Evolutionary conservation across 2,113 vertebrate species (phyloP), one percentile per base, ranked within the genome.

Genomic region (Dunckerocampus dactyliophorus): DNA sequence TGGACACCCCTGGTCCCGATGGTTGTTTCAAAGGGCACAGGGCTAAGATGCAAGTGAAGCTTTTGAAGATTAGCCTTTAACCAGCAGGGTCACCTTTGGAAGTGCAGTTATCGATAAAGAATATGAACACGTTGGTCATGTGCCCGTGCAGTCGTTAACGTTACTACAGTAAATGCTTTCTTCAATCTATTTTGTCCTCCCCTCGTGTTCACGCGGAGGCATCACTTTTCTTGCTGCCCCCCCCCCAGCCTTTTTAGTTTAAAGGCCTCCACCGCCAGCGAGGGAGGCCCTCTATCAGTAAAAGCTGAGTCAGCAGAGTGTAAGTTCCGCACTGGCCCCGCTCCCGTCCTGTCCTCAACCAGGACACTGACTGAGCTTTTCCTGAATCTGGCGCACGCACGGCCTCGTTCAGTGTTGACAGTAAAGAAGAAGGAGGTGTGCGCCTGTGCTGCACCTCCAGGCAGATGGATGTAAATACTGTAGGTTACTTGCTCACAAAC

Each of bases 351-450:
- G 72, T 75, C 69, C 73, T 60, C 49, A 61, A 68, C 45, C n/a
- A 19, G 55, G 62, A 81, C 83, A 81, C 83, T 86, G 82, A 88
- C 83, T 65, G 88, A 83, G 82, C 47, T 81, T 84, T 77, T 19
- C 51, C 24, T n/a, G 63, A 67, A 63, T 62, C 22, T 66, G 59
- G 62, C 52, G 54, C 67, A 47, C 15, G 14, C 47, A 58, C 47
- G 24, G 39, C 48, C 61, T 68, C n/a, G 20, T 21, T 20, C 19
- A 21, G 4, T 56, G 1, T 39, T 8, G 9, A 22, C 19, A 12
- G 2, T 19, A 14, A 10, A 48, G 8, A 45, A 45, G 12, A 28
- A 34, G 4, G 31, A 28, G 24, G 24, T 5, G 24, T 2, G 50
- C 19, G 43, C 34, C 13, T 0, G 4, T 13, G 34, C 8, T 48